These are phyloP conservation scores for Hemithea aestivaria DNA, from an alignment of 2,888 invertebrate species.

Conservation along the genomic window DNA sequence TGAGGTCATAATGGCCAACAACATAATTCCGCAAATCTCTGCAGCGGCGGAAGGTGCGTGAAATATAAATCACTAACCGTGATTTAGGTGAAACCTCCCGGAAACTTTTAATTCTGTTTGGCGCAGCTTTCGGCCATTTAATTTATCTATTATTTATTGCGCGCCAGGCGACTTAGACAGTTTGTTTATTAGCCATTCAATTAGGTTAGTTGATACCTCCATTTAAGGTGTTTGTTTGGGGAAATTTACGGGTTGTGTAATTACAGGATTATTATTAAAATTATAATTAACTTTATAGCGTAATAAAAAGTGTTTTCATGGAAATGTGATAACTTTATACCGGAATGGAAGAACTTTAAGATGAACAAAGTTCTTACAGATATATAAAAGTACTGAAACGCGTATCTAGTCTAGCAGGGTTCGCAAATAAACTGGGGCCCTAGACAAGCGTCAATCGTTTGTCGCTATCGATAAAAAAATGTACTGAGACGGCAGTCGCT, in stretches of 20 bases:
- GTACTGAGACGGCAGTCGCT: no score
- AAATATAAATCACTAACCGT: slow-evolving; percentile 69
- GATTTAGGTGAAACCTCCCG: slow-evolving; percentile 65
- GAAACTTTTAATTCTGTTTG: slow-evolving; percentile 72
- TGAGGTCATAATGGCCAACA: slow-evolving; percentile 26
- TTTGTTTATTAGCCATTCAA: slow-evolving; percentile 63
- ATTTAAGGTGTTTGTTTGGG: slow-evolving; percentile 18
- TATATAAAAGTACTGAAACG: no score
- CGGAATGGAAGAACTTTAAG: no score
- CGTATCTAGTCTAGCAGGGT: no score
- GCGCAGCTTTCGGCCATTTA: slow-evolving; percentile 53
- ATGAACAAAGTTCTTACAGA: no score
- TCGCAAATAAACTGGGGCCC: no score
- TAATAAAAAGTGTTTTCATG: no score
- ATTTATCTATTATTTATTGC: slow-evolving; percentile 70
- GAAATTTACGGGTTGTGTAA: slow-evolving; percentile 18
- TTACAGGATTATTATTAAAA: no score
- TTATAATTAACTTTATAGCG: no score
- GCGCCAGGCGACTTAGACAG: slow-evolving; percentile 52
- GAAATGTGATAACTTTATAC: no score
- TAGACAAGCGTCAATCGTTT: no score
- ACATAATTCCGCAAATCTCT: slow-evolving; percentile 29
- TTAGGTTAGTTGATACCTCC: slow-evolving; percentile 44
- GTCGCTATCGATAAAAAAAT: no score
- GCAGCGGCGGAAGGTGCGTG: slow-evolving; percentile 53